phyloP scores from a whole-genome alignment of 1,140 invertebrate genomes.

The Chrysomallon squamiferum region DNA sequence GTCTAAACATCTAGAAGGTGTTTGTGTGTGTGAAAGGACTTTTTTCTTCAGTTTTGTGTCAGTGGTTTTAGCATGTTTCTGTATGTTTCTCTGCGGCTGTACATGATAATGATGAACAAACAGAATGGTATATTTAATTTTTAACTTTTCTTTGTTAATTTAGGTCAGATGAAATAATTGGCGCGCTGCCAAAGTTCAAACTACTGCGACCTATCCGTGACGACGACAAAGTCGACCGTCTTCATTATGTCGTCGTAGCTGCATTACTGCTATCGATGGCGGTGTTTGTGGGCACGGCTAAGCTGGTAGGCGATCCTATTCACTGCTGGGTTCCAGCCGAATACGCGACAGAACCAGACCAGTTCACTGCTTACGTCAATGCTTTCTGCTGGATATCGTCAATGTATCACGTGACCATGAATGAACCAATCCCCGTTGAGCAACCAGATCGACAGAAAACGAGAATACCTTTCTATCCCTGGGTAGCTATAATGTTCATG shows the following conservation, averaged over 20 bases:
- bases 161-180: conserved; percentile 22
- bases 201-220: conserved; percentile 25
- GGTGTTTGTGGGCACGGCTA: conserved; percentile 81
- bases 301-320: conserved; percentile 92
- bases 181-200: conserved; percentile 18
- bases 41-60: not conserved
- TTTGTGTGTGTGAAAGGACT: not conserved
- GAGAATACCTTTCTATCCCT: not conserved
- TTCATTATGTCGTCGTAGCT: conserved; percentile 60
- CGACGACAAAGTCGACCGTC: conserved; percentile 38
- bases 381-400: not conserved
- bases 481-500: conserved; percentile 1
- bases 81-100: too few species aligned
- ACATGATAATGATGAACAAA: too few species aligned
- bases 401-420: not conserved
- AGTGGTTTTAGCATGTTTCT: too few species aligned
- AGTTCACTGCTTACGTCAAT: not conserved
- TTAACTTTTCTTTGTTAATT: conserved; percentile 15
- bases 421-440: not conserved
- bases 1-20: too few species aligned
- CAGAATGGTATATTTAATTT: too few species aligned
- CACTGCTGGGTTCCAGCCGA: conserved; percentile 69
- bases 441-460: not conserved
- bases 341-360: not conserved
- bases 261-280: conserved; percentile 84